Conservation (phyloP, 2,113 vertebrate species). For the Carlito syrichta region DNA sequence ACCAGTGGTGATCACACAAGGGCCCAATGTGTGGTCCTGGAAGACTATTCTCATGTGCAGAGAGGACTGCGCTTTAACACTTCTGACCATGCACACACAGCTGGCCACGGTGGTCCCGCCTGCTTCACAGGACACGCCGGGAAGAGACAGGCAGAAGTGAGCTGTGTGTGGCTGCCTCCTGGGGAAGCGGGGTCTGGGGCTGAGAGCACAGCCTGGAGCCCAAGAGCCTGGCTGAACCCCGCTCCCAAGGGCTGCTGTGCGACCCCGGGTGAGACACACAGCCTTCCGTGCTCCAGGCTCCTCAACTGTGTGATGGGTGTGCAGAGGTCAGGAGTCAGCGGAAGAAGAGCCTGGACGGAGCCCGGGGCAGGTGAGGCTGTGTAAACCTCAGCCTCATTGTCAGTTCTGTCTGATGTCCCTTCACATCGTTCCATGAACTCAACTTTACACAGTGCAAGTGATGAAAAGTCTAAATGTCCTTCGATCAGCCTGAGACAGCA, state of each 20-base stretch:
- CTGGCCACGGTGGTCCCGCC: fast-evolving
- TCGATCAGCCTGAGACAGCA: neutral
- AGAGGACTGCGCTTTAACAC: neutral
- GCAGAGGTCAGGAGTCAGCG: fast-evolving
- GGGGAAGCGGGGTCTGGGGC: neutral
- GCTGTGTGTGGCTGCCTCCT: fast-evolving
- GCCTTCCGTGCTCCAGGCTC: neutral
- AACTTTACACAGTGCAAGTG: fast-evolving
- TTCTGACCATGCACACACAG: fast-evolving
- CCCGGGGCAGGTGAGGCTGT: fast-evolving
- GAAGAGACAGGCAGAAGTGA: fast-evolving
- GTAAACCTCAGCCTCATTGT: fast-evolving
- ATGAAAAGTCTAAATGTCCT: neutral
- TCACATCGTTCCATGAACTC: fast-evolving
- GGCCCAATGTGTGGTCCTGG: too few relatives aligned
- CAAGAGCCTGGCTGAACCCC: fast-evolving
- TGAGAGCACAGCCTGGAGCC: fast-evolving
- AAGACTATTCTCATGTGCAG: neutral
- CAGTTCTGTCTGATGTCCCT: neutral
- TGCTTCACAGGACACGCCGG: fast-evolving
- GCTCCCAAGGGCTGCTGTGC: fast-evolving
- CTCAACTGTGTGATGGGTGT: fast-evolving
- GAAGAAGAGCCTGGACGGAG: fast-evolving
- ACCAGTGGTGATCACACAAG: fast-evolving
- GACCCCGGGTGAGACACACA: fast-evolving